Base-by-base conservation (phyloP, 37 sponge, comb jelly and placozoan genomes). In the Haliclona indistincta region DNA sequence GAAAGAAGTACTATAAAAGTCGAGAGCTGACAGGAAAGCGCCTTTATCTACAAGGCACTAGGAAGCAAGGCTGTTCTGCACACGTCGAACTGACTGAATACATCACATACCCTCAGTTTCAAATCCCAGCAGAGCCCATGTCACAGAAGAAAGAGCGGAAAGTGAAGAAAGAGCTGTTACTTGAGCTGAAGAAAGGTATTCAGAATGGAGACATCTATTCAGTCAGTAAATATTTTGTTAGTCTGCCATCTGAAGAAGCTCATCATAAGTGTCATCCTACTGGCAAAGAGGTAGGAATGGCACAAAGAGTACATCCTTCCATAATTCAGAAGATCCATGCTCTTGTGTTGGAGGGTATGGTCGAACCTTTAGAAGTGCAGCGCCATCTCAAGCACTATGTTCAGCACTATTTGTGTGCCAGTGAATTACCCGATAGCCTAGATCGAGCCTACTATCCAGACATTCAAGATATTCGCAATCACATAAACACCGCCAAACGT, bases 401-500 rank as follows among this genome's bases (percentile, higher is more conserved):
- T 7, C 39, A 68, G 30, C 7, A 13, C 5, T 19, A 47, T 32
- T 44, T 51, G 53, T 15, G 26, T 26, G 70, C n/a, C n/a, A n/a
- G 58, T 10, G 39, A 55, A 23, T 23, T n/a, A 7, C 43, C 66
- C 11, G 30, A 38, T 19, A 11, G 8, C 8, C 3, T 17, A 43
- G 10, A 54, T 44, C 29, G 56, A 35, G 70, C 64, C 3, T 68
- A 61, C 39, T 78, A 61, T 61, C 54, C 64, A n/a, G 70, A 53
- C 36, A 60, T 2, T 23, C 33, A 5, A 62, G 81, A 80, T 43
- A 62, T 80, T 3, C 63, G 81, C 4, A 80, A 80, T 37, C 81
- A 80, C 37, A 70, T 80, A 17, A 26, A 65, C n/a, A 43, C 6
- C 7, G 81, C 81, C 2, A 80, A 70, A 38, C 17, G 22, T 29